These are phyloP conservation scores for Nasonia oneida DNA, from an alignment of 2,888 invertebrate genomes.

Conservation along the genomic window DNA sequence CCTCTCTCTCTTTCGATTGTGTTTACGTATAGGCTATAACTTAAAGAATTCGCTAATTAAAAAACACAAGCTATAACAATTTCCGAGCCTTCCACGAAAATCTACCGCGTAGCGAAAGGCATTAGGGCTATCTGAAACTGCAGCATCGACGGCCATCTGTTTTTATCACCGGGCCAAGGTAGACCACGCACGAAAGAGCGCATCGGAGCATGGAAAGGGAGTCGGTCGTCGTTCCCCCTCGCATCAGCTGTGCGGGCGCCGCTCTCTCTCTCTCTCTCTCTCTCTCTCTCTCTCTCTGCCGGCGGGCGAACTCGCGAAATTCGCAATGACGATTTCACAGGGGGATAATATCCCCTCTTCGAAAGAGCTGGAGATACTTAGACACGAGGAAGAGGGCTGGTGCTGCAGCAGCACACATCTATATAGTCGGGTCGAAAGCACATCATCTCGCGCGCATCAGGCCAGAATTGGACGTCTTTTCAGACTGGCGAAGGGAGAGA, in stretches of 20 bases:
- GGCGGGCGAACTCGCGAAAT: constrained; percentile 18
- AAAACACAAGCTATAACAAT: constrained; percentile 7
- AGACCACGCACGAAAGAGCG: not conserved
- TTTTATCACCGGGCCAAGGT: not conserved
- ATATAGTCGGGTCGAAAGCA: not conserved
- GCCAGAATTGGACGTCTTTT: constrained; percentile 45
- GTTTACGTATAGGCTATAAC: not conserved
- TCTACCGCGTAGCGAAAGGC: not conserved
- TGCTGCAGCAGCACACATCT: not conserved
- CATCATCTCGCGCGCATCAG: constrained; percentile 25
- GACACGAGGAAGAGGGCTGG: not conserved
- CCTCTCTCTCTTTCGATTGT: not conserved
- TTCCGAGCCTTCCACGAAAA: not conserved
- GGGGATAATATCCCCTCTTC: constrained; percentile 48
- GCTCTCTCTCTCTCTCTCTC: no score
- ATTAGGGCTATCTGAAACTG: not conserved
- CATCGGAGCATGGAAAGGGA: constrained; percentile 28
- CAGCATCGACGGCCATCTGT: not conserved
- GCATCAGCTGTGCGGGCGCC: not conserved
- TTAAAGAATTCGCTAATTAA: not conserved
- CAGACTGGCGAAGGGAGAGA: not conserved
- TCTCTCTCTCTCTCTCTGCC: not conserved
- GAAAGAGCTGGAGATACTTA: constrained; percentile 16
- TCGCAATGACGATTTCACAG: constrained; percentile 52
- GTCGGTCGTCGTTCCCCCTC: not conserved